Evolutionary conservation across 2,888 invertebrate species (phyloP), one percentile per base, ranked within the genome.

Genomic region (Oscheius sp.): DNA sequence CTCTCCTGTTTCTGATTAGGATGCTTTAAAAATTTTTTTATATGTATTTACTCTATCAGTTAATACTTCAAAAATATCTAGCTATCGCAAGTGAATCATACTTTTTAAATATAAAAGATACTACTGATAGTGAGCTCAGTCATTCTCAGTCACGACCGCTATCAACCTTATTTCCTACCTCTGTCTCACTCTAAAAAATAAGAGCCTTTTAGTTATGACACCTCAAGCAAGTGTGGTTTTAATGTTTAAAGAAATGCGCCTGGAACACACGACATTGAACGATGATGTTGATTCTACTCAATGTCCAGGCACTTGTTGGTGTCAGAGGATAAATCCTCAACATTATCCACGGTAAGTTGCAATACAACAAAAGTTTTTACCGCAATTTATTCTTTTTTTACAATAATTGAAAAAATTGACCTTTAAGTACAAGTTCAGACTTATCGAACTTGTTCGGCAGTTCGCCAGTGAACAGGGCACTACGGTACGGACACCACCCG

Each of bases 281-380:
- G 54, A 54, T 17, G 2, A 1, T 17, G 33, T 30, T n/a, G 33
- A 54, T 33, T 54, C 54, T 4, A 4, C 32, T 2, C 9, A 33
- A 20, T 54, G 54, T 33, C 32, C 32, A 8, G 17, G 9, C 8
- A 22, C 32, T 24, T 54, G 54, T n/a, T 54, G 54, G 54, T 54
- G 54, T n/a, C 9, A 54, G 5, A n/a, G 32, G 14, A 32, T 54
- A 9, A 32, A 32, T 6, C 33, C 20, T 9, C 20, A 54, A 30
- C 51, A 26, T 8, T 54, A 33, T 33, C 54, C 32, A n/a, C 17
- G 17, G 54, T 54, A 33, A 54, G 54, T n/a, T n/a, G n/a, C n/a
- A n/a, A n/a, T 54, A 33, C 9, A 8, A n/a, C 17, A 44, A 44
- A 14, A 17, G 17, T 44, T 8, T 36, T 36, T 14, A 14, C 36